Conservation (phyloP, 2,888 invertebrate genomes). For the Dusona sp. region DNA sequence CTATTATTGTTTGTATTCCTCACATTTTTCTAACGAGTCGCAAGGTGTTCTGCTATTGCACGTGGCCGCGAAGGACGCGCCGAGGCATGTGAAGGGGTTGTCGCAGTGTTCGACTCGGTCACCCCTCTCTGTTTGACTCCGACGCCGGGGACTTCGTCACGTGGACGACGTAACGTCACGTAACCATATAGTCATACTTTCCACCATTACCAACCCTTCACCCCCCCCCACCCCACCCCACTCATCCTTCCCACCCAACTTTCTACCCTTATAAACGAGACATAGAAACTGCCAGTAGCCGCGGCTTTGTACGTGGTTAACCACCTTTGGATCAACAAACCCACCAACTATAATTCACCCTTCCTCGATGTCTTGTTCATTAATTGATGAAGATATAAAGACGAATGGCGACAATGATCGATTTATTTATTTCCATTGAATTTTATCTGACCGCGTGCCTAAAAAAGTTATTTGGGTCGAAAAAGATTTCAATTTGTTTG, state of each 20-base stretch:
- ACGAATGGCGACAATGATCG: neutral
- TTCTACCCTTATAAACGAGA: conserved; percentile 47
- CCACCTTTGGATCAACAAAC: conserved; percentile 72
- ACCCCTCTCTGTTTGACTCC: conserved; percentile 73
- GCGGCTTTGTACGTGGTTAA: conserved; percentile 68
- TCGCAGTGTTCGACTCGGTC: conserved; percentile 77
- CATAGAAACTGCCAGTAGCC: conserved; percentile 47
- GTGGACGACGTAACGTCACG: conserved; percentile 77
- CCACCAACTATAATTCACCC: conserved; percentile 36
- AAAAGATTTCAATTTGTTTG: neutral
- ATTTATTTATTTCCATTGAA: neutral
- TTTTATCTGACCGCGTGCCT: neutral
- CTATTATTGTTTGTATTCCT: conserved; percentile 16
- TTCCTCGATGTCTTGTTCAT: conserved; percentile 36
- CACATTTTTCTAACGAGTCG: conserved; percentile 22
- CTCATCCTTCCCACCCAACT: conserved; percentile 2
- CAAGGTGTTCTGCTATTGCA: conserved; percentile 69
- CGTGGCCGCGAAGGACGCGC: conserved; percentile 79
- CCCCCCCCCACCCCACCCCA: neutral
- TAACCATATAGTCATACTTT: conserved; percentile 59
- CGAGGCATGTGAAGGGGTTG: conserved; percentile 81
- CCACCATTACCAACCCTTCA: conserved; percentile 19
- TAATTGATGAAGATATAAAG: conserved; percentile 58
- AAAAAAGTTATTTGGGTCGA: neutral
- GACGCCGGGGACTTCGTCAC: conserved; percentile 78